These are phyloP conservation scores for Allygus modestus DNA, from an alignment of 2,888 invertebrate species.

Conservation along the genomic window DNA sequence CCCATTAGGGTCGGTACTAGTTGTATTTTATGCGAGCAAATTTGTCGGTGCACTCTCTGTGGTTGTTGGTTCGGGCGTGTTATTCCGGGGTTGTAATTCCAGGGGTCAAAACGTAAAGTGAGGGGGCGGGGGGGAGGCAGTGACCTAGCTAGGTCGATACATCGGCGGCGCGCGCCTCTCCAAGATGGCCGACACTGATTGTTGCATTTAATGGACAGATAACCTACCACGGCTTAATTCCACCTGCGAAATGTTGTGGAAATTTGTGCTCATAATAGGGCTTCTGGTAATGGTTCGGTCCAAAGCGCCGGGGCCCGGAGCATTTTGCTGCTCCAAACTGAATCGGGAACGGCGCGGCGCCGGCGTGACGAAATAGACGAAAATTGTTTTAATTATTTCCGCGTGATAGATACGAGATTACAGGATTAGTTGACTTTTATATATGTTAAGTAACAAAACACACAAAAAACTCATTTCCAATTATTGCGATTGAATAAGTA, in stretches of 20 bases:
- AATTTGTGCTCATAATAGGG: conserved; percentile 38
- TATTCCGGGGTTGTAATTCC: neutral
- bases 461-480: too few relatives aligned
- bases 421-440: too few relatives aligned
- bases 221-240: conserved; percentile 46
- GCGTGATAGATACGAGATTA: too few relatives aligned
- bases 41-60: neutral
- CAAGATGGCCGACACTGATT: conserved; percentile 31
- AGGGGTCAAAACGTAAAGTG: conserved; percentile 19
- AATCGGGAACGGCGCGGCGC: too few relatives aligned
- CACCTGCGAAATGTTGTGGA: conserved; percentile 19
- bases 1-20: neutral
- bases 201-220: conserved; percentile 26
- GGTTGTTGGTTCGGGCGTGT: neutral
- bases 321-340: too few relatives aligned
- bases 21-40: neutral
- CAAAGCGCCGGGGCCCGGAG: neutral
- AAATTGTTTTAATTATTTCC: too few relatives aligned
- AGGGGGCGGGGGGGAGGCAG: neutral
- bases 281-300: neutral
- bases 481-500: too few relatives aligned
- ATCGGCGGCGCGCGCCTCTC: conserved; percentile 13
- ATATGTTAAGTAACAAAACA: too few relatives aligned
- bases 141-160: conserved; percentile 40
- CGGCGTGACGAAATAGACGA: too few relatives aligned